These are phyloP conservation scores for Clivina fossor DNA, from an alignment of 2,888 invertebrate species.

Conservation along the genomic window DNA sequence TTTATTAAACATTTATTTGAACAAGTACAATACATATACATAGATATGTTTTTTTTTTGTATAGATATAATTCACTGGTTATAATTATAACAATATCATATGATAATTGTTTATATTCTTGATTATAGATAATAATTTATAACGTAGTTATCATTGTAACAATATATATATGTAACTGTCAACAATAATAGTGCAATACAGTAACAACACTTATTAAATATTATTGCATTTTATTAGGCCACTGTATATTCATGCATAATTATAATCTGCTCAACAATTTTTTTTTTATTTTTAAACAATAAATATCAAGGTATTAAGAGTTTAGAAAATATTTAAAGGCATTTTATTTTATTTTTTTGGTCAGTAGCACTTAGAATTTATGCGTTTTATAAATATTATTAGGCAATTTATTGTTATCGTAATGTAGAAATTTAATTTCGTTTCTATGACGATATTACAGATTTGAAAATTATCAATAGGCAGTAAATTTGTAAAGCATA, in stretches of 20 bases:
- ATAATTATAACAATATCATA: too few species aligned
- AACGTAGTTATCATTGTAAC: too few species aligned
- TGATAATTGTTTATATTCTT: too few species aligned
- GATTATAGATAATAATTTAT: too few species aligned
- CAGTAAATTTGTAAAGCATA: too few species aligned
- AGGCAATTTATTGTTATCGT: slow-evolving; percentile 8
- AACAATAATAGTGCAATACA: slow-evolving; percentile 23
- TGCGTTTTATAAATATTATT: slow-evolving; percentile 4
- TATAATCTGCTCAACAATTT: not conserved
- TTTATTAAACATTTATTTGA: too few species aligned
- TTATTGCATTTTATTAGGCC: slow-evolving; percentile 31
- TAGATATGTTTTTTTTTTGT: too few species aligned
- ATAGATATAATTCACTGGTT: too few species aligned
- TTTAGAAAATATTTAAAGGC: slow-evolving; percentile 26
- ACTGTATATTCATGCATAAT: slow-evolving; percentile 20
- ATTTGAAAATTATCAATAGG: too few species aligned
- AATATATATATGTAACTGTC: not conserved
- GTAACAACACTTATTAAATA: slow-evolving; percentile 30
- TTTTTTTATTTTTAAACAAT: slow-evolving; percentile 3
- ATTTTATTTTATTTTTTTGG: slow-evolving; percentile 26
- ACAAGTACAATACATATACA: too few species aligned
- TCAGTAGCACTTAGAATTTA: slow-evolving; percentile 23
- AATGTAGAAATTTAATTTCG: slow-evolving; percentile 1
- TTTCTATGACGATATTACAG: too few species aligned
- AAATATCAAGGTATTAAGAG: not conserved